Evolutionary conservation across 2,797 vertebrate genomes (phyloP), one percentile per base, ranked within the genome.

Genomic region (Leucoraja ocellata): DNA sequence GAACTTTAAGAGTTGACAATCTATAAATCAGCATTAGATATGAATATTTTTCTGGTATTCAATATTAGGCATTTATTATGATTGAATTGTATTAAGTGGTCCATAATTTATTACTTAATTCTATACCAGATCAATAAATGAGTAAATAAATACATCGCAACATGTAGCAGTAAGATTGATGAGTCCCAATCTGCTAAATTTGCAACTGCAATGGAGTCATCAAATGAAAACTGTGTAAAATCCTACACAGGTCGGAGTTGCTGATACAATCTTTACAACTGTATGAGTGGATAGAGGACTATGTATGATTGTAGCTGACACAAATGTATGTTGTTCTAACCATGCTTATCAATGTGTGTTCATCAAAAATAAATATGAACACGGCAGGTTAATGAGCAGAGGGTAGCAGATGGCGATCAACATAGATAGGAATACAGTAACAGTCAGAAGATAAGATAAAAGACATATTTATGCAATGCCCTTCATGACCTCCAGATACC

Each of bases 61-160:
- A 65, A 46, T 84, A 61, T 25, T 46, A 80, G 18, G 36, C 14
- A 54, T 54, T n/a, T 86, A n/a, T 88, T 65, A 88, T 68, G 14
- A 8, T 18, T 68, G 61, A 7, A 21, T 68, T 88, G 61, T 65
- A 21, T 36, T 5, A 88, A 86, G 28, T 86, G 23, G 58, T 86
- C 83, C 10, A 86, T 61, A 61, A 88, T 65, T 86, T 86, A 65
- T 63, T 86, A 32, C 16, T 86, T 86, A 63, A n/a, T 65, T 86
- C 13, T 86, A 63, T 68, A 46, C 46, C 46, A 46, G 3, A 46
- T 46, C 46, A 46, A 46, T 46, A 46, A 68, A 36, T 86, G 63
- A 32, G 14, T 88, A 32, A 36, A 16, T 79, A 79, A 79, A 39
- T 88, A n/a, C n/a, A 88, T 36, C 54, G 18, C 61, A 88, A 16